Conservation (phyloP, 2,888 invertebrate species). For the Sesamia inferens region DNA sequence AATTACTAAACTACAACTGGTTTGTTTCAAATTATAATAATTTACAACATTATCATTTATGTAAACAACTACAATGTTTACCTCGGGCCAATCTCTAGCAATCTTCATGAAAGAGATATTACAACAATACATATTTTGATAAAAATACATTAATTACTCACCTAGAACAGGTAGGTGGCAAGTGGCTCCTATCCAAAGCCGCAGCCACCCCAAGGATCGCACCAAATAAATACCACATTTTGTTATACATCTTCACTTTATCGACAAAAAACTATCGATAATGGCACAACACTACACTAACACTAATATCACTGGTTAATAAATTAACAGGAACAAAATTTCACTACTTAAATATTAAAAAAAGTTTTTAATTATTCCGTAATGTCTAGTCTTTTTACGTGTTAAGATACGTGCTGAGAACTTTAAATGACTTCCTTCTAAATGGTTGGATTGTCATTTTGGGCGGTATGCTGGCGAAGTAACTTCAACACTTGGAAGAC, state of each 20-base stretch:
- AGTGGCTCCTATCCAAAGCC: slow-evolving; percentile 79
- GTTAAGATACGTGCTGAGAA: slow-evolving; percentile 82
- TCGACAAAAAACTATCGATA: slow-evolving; percentile 58
- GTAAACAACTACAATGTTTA: background rate
- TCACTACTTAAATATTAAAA: slow-evolving; percentile 57
- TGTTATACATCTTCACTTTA: slow-evolving; percentile 69
- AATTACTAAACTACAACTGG: too few relatives aligned
- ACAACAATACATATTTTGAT: background rate
- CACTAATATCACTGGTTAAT: slow-evolving; percentile 84
- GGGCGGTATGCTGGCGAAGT: slow-evolving; percentile 70
- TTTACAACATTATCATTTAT: background rate
- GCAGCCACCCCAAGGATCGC: slow-evolving; percentile 74
- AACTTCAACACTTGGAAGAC: slow-evolving; percentile 63
- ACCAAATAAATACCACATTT: slow-evolving; percentile 76
- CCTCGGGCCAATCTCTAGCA: background rate
- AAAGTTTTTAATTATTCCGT: slow-evolving; percentile 66
- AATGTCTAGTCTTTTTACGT: slow-evolving; percentile 75
- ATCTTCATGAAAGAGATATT: background rate
- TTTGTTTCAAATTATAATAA: background rate
- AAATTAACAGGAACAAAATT: slow-evolving; percentile 75
- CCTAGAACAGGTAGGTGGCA: slow-evolving; percentile 90
- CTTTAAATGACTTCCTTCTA: slow-evolving; percentile 82
- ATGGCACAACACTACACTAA: slow-evolving; percentile 78
- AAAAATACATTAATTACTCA: slow-evolving; percentile 71
- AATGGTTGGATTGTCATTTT: slow-evolving; percentile 82